Base-by-base conservation (phyloP, 2,113 vertebrate species). In the Corvus moneduloides region DNA sequence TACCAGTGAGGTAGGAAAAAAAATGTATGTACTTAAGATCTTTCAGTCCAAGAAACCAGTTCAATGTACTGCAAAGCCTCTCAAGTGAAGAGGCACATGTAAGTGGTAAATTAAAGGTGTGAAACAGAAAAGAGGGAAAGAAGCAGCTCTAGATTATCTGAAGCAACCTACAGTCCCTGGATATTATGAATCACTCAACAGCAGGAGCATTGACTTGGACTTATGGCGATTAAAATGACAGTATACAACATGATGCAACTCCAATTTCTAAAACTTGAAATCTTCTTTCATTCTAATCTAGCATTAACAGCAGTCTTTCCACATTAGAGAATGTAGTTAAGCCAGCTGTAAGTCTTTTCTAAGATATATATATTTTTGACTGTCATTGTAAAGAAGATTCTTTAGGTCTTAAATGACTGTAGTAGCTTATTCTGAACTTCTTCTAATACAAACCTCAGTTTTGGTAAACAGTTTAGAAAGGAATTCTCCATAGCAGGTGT, bases 201-300 rank as follows among this genome's bases (percentile, higher is more conserved):
- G 62, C 27, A 82, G 80, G 13, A 68, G 22, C 63, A 69, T 3
- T 67, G 54, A 37, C 44, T 69, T 68, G 46, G 43, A 64, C 22
- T 54, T 20, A 56, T 0, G 30, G 56, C 0, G 0, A 48, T 61
- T 77, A 84, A 74, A 37, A 69, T 48, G 26, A 41, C 28, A 79
- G 12, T 15, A 87, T 7, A 54, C 30, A 87, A 39, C 55, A 68
- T 1, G 2, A 83, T 39, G 46, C 41, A 84, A 87, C 37, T 74
- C 27, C n/a, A 66, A 21, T n/a, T 82, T 80, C 51, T 66, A 44
- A 84, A 92, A 81, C 27, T 78, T 41, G 20, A 46, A 35, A 49
- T 76, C 48, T 77, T 58, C 39, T 75, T 87, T 48, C 35, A 26
- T 27, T 61, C 89, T 87, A 55, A 81, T 64, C 41, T 44, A 74